phyloP scores from a whole-genome alignment of 2,113 vertebrate genomes.

The Benthochromis sp. region DNA sequence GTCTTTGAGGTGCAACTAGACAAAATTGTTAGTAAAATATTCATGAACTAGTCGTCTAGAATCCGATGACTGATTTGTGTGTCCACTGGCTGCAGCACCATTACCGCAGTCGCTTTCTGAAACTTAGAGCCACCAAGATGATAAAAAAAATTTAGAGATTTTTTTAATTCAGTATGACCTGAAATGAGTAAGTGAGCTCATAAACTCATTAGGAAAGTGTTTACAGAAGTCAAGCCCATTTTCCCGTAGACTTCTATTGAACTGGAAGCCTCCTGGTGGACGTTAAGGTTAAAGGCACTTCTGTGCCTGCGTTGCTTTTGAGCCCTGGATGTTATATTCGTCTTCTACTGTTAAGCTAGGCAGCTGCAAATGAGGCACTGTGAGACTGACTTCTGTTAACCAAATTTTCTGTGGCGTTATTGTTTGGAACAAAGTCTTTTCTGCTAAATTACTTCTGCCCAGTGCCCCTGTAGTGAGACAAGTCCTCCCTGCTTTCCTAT shows the following conservation, averaged over 20 bases:
- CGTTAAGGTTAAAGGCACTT: background rate
- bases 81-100: background rate
- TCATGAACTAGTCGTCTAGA: background rate
- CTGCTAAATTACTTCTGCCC: background rate
- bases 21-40: background rate
- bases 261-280: background rate
- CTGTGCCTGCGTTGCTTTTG: background rate
- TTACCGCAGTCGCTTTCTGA: background rate
- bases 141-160: background rate
- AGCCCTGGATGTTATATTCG: background rate
- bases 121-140: background rate
- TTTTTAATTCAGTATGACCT: background rate
- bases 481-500: rapidly evolving
- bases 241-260: background rate
- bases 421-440: background rate
- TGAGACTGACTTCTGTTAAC: background rate
- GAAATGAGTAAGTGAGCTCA: background rate
- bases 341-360: background rate
- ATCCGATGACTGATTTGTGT: background rate
- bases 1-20: background rate
- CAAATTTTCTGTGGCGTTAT: background rate
- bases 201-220: background rate
- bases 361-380: background rate
- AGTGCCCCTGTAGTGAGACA: rapidly evolving
- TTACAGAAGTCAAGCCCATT: background rate